These are phyloP conservation scores for Mormyrops attenuatus DNA, from an alignment of 2,797 vertebrate species.

Conservation along the genomic window DNA sequence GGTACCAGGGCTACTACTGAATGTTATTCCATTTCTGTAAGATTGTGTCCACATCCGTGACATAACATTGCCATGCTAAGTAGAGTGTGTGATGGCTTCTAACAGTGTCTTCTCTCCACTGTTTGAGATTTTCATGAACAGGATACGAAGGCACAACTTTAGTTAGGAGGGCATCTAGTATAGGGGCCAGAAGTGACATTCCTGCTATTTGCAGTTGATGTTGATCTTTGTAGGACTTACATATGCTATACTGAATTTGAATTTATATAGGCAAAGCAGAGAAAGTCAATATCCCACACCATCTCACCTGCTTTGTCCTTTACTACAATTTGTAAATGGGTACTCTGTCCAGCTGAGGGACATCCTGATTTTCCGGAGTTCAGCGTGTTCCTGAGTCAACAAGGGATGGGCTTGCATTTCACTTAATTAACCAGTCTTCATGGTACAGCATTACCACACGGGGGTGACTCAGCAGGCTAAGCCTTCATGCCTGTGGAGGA, in stretches of 20 bases:
- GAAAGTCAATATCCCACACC: background rate
- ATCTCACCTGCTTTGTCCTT: background rate
- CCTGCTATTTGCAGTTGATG: background rate
- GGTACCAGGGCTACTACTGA: background rate
- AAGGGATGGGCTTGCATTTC: background rate
- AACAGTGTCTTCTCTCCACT: background rate
- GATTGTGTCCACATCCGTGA: background rate
- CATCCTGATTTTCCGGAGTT: background rate
- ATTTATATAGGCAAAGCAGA: background rate
- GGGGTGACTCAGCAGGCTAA: background rate
- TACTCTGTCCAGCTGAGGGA: background rate
- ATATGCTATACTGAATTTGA: background rate
- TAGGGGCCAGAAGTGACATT: background rate
- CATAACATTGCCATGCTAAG: background rate
- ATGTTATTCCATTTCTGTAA: background rate
- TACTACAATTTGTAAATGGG: background rate
- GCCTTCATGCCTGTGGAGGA: background rate
- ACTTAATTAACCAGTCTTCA: background rate
- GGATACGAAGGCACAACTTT: background rate
- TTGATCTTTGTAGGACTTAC: background rate
- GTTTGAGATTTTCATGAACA: background rate
- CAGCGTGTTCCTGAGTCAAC: background rate
- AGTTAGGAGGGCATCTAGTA: background rate
- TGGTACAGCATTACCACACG: background rate
- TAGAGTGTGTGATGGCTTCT: background rate